These are phyloP conservation scores for Dinocampus coccinellae DNA, from an alignment of 2,888 invertebrate species.

Conservation along the genomic window DNA sequence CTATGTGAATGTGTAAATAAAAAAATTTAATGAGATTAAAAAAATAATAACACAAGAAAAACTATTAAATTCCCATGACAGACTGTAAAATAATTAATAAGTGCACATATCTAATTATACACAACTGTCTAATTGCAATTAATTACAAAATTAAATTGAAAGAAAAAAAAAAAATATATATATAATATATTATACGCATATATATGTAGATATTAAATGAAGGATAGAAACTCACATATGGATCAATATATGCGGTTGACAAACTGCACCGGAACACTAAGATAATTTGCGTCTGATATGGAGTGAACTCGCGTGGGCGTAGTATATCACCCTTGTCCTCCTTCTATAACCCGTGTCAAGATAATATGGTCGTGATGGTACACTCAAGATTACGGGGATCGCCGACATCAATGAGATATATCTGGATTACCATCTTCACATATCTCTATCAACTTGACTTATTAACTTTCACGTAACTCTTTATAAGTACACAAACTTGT, in stretches of 20 bases:
- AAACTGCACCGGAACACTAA: conserved; percentile 33
- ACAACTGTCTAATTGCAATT: too few relatives aligned
- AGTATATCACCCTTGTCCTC: neutral
- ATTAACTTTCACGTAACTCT: neutral
- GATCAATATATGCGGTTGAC: conserved; percentile 38
- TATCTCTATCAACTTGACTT: neutral
- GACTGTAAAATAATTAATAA: too few relatives aligned
- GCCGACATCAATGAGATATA: conserved; percentile 34
- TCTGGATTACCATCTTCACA: conserved; percentile 13
- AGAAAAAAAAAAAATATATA: too few relatives aligned
- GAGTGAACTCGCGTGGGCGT: neutral
- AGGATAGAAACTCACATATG: neutral
- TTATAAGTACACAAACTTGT: neutral
- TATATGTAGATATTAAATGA: neutral
- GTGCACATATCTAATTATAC: too few relatives aligned
- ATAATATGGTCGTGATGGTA: conserved; percentile 37
- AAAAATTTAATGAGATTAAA: too few relatives aligned
- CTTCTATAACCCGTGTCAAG: conserved; percentile 15
- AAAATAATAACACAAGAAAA: too few relatives aligned
- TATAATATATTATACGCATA: too few relatives aligned
- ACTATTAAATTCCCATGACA: too few relatives aligned
- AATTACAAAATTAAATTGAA: too few relatives aligned
- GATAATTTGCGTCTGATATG: conserved; percentile 31
- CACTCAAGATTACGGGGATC: conserved; percentile 37
- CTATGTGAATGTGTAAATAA: too few relatives aligned